These are phyloP conservation scores for Anas bahamensis DNA, from an alignment of 2,797 vertebrate genomes.

Conservation along the genomic window DNA sequence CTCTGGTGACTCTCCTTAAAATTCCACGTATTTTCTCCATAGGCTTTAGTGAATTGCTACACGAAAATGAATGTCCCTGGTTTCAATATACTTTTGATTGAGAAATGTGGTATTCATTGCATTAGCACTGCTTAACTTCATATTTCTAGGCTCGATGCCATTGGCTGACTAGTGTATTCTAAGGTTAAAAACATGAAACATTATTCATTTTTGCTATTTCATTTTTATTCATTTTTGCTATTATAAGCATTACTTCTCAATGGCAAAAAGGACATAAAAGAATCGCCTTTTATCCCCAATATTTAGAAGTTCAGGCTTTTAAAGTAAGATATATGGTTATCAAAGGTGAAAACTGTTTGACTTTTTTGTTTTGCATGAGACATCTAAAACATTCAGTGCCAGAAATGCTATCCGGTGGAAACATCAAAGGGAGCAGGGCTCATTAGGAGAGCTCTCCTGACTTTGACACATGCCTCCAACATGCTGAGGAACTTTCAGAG, in stretches of 20 bases:
- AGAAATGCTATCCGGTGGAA: neutral
- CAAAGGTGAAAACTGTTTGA: conserved; percentile 26
- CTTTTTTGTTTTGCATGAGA: conserved; percentile 32
- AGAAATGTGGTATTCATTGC: neutral
- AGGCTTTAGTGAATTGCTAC: neutral
- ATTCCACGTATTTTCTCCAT: neutral
- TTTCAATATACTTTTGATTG: neutral
- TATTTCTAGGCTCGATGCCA: neutral
- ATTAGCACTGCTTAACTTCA: neutral
- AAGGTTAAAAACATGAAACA: conserved; percentile 7
- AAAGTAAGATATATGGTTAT: conserved; percentile 33
- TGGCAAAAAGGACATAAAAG: conserved; percentile 17
- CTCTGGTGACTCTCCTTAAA: neutral
- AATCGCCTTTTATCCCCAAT: conserved; percentile 9
- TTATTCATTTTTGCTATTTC: conserved; percentile 37
- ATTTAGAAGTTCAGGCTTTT: conserved; percentile 53
- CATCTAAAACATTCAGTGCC: neutral
- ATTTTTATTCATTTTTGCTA: conserved; percentile 26
- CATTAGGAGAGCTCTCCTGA: conserved; percentile 40
- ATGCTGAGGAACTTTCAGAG: conserved; percentile 15
- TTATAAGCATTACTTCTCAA: conserved; percentile 1
- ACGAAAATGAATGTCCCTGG: neutral
- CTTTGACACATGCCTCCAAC: conserved; percentile 31
- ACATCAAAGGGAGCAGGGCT: conserved; percentile 38
- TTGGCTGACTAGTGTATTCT: neutral